These are phyloP conservation scores for Cheirogaleus medius DNA, from an alignment of 2,113 vertebrate genomes.

Conservation along the genomic window DNA sequence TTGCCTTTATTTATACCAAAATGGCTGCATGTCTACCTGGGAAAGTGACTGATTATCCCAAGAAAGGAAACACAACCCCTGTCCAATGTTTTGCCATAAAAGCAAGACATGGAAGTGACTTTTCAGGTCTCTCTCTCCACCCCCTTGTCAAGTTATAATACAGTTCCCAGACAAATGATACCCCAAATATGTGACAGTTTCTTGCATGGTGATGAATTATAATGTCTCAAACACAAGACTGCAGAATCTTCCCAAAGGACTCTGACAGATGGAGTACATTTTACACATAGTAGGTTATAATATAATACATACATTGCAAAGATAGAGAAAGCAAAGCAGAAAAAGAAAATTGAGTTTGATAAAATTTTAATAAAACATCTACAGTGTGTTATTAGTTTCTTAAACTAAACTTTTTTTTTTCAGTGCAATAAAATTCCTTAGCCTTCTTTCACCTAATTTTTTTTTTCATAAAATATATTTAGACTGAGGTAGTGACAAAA, in stretches of 20 bases:
- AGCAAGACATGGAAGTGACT: neutral
- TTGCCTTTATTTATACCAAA: neutral
- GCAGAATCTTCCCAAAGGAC: neutral
- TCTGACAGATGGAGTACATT: neutral
- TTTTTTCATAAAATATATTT: slow-evolving; percentile 54
- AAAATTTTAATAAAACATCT: slow-evolving; percentile 30
- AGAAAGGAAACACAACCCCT: neutral
- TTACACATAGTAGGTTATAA: neutral
- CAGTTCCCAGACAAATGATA: neutral
- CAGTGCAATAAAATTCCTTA: neutral
- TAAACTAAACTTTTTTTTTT: neutral
- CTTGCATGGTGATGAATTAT: neutral
- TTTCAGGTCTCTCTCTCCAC: neutral
- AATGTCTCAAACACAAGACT: neutral
- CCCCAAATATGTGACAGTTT: neutral
- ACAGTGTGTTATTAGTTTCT: neutral
- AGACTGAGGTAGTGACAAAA: slow-evolving; percentile 15
- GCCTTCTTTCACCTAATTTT: slow-evolving; percentile 29
- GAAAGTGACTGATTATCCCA: neutral
- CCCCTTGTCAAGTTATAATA: neutral
- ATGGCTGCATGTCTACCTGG: neutral
- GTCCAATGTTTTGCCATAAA: neutral
- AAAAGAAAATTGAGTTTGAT: neutral
- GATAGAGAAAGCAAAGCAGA: neutral
- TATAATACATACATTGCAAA: neutral